Evolutionary conservation across 1,140 invertebrate species (phyloP).

Genomic region (Andricus grossulariae): DNA sequence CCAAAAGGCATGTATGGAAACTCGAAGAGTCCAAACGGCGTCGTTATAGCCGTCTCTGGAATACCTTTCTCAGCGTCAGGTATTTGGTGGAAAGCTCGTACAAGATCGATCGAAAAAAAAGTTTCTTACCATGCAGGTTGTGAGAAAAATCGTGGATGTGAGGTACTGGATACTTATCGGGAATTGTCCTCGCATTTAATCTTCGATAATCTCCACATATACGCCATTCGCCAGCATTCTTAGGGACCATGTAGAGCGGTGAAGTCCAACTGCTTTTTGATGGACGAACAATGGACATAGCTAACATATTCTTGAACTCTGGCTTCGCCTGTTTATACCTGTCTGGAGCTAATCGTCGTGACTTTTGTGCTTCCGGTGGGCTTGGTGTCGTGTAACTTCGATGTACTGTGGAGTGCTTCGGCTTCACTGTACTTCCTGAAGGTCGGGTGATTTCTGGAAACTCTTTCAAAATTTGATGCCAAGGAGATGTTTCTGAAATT

Average conservation of each 20-base stretch:
- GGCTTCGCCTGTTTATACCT: conserved; percentile 44
- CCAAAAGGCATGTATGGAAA: background rate
- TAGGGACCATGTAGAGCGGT: conserved; percentile 67
- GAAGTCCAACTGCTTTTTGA: conserved; percentile 65
- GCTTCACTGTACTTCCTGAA: background rate
- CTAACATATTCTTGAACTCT: conserved; percentile 52
- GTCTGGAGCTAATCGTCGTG: conserved; percentile 66
- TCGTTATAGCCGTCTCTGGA: background rate
- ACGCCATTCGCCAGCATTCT: conserved; percentile 58
- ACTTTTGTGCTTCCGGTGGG: conserved; percentile 59
- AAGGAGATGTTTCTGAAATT: background rate
- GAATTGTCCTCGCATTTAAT: no score
- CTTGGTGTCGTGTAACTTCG: conserved; percentile 57
- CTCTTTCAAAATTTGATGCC: conserved; percentile 30
- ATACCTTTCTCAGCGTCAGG: no score
- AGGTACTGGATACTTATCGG: conserved; percentile 55
- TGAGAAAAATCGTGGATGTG: conserved; percentile 67
- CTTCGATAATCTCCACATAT: no score
- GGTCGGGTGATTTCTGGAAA: conserved; percentile 44
- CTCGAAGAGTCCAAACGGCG: background rate
- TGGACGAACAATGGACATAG: conserved; percentile 54
- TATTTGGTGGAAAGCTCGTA: no score
- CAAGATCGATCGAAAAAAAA: no score
- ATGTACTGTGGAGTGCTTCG: conserved; percentile 22
- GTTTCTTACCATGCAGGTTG: conserved; percentile 38